A percentile compares a stretch with the other conserved stretches of the same genome.
Evolutionary conservation across 2,113 vertebrate species (phyloP).

Genomic region (Struthio camelus): DNA sequence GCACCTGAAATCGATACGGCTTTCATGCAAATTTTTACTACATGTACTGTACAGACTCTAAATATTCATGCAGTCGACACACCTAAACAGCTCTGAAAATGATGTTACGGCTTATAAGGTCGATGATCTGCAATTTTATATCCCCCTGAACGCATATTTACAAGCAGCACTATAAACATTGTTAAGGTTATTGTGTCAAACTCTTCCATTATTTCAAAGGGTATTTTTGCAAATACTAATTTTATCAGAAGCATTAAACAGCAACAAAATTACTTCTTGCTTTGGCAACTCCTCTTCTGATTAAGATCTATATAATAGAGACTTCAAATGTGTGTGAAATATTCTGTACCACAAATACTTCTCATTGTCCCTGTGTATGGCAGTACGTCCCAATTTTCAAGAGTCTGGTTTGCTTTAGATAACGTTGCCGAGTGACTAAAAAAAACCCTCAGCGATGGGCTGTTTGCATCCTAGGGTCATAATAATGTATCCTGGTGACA

Average conservation of each 20-base stretch:
- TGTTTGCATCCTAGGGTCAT: conserved; percentile 44
- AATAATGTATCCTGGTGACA: conserved; percentile 50
- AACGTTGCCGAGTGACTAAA: conserved; percentile 57
- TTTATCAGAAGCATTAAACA: background rate
- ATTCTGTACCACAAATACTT: background rate
- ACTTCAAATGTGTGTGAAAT: conserved; percentile 29
- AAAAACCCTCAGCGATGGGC: background rate
- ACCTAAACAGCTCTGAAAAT: conserved; percentile 42
- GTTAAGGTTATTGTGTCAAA: background rate
- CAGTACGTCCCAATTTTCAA: conserved; percentile 42
- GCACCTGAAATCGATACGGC: background rate
- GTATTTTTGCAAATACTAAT: background rate
- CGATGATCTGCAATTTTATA: conserved; percentile 44
- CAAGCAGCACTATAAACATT: conserved; percentile 22
- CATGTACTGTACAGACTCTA: background rate
- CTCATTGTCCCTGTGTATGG: conserved; percentile 14
- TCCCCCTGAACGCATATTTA: conserved; percentile 39
- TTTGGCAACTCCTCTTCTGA: background rate
- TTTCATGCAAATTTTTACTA: conserved; percentile 52
- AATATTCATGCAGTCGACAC: conserved; percentile 1
- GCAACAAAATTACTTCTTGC: background rate
- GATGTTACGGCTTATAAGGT: background rate
- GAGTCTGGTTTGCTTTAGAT: conserved; percentile 47
- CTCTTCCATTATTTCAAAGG: background rate
- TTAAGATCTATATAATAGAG: background rate